Evolutionary conservation across 2,888 invertebrate species (phyloP).

Genomic region (Formica aserva): DNA sequence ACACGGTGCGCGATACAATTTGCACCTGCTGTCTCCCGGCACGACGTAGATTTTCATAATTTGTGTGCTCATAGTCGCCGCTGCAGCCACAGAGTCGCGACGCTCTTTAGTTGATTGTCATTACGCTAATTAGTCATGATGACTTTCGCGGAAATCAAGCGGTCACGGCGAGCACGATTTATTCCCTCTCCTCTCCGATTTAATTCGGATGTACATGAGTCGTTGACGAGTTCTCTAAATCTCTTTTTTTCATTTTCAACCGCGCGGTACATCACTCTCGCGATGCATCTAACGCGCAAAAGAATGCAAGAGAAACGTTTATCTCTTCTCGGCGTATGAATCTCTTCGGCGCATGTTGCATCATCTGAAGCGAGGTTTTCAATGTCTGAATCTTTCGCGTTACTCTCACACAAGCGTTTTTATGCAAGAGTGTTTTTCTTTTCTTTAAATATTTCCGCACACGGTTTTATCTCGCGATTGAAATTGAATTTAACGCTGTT

Average conservation of each 20-base stretch:
- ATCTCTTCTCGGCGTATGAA: neutral
- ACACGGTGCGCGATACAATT: constrained; percentile 53
- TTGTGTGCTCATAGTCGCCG: constrained; percentile 45
- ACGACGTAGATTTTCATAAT: constrained; percentile 64
- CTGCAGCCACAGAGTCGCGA: constrained; percentile 21
- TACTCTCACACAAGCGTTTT: neutral
- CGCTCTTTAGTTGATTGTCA: constrained; percentile 65
- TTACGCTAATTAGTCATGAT: constrained; percentile 76
- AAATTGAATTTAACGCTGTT: constrained; percentile 1
- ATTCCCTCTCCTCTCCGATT: constrained; percentile 38
- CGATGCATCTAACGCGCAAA: constrained; percentile 7
- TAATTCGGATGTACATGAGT: constrained; percentile 56
- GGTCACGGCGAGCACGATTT: constrained; percentile 11
- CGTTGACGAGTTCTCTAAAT: neutral
- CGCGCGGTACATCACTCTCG: neutral
- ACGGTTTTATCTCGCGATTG: neutral
- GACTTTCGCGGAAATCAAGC: constrained; percentile 66
- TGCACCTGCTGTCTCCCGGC: constrained; percentile 48
- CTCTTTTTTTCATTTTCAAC: neutral
- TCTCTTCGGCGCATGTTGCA: neutral
- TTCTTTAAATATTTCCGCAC: neutral
- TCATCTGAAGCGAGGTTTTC: constrained; percentile 9
- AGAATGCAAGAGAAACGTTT: constrained; percentile 7
- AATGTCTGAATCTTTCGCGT: neutral
- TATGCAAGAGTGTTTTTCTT: neutral